phyloP scores from a whole-genome alignment of 2,113 vertebrate genomes.

The Australoheros scitulus region DNA sequence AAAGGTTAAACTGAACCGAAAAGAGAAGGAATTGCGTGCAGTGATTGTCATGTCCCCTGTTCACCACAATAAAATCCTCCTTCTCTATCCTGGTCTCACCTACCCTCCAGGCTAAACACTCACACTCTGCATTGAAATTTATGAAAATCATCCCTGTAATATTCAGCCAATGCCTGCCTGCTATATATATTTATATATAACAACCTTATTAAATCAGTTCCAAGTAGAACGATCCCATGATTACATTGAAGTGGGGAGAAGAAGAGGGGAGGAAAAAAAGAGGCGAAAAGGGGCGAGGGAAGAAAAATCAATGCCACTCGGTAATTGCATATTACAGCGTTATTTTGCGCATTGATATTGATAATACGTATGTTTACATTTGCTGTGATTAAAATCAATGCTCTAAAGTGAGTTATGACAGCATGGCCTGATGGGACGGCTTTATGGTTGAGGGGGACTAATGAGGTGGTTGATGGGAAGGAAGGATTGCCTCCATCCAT shows the following conservation, averaged over 20 bases:
- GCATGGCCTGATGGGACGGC: slow-evolving; percentile 76
- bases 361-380: slow-evolving; percentile 95
- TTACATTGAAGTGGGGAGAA: slow-evolving; percentile 78
- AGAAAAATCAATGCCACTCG: slow-evolving; percentile 88
- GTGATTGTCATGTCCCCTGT: slow-evolving; percentile 17
- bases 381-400: slow-evolving; percentile 89
- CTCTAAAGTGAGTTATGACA: slow-evolving; percentile 84
- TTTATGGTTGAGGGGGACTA: slow-evolving; percentile 82
- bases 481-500: slow-evolving; percentile 77
- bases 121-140: slow-evolving; percentile 84
- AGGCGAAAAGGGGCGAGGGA: slow-evolving; percentile 39
- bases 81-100: slow-evolving; percentile 67
- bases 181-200: slow-evolving; percentile 80
- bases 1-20: slow-evolving; percentile 13
- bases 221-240: slow-evolving; percentile 78
- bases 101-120: slow-evolving; percentile 69
- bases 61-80: slow-evolving; percentile 52
- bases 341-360: slow-evolving; percentile 93
- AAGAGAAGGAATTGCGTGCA: slow-evolving; percentile 10
- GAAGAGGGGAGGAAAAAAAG: slow-evolving; percentile 24
- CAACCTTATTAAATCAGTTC: slow-evolving; percentile 93
- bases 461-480: slow-evolving; percentile 81
- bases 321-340: slow-evolving; percentile 96
- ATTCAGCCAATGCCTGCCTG: slow-evolving; percentile 81
- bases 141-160: slow-evolving; percentile 91